A percentile compares a stretch with the other conserved stretches of the same genome.
Evolutionary conservation across 2,113 vertebrate genomes (phyloP).

Genomic region (Rhegmatorhina hoffmannsi): DNA sequence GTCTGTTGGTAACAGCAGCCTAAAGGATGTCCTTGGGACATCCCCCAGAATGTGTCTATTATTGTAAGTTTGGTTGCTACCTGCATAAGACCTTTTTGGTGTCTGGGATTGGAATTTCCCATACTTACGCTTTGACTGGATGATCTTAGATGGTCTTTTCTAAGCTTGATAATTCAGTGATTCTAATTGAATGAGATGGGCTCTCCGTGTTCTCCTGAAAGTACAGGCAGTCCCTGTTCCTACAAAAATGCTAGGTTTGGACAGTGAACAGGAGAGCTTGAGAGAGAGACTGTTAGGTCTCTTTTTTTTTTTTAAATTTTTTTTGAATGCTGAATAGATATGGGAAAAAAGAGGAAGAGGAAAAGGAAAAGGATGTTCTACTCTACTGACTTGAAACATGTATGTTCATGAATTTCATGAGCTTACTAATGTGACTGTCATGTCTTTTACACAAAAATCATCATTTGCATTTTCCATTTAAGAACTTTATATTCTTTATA

Average conservation of each 20-base stretch:
- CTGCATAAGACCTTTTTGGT: neutral
- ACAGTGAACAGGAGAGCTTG: neutral
- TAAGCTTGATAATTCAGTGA: neutral
- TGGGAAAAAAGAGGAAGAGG: neutral
- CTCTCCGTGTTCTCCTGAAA: neutral
- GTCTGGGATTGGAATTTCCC: neutral
- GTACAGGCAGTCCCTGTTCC: neutral
- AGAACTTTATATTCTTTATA: conserved; percentile 44
- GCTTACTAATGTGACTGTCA: conserved; percentile 18
- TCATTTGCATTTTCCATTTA: conserved; percentile 55
- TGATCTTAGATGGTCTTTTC: neutral
- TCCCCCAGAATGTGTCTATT: neutral
- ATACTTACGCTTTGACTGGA: neutral
- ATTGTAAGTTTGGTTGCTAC: neutral
- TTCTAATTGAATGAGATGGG: neutral
- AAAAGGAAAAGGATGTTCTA: neutral
- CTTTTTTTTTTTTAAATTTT: neutral
- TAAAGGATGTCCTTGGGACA: neutral
- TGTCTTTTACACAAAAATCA: conserved; percentile 11
- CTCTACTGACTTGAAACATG: neutral
- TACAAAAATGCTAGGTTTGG: neutral
- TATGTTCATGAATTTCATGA: neutral
- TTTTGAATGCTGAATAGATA: neutral
- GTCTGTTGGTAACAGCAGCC: neutral
- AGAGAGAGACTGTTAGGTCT: neutral